phyloP scores from a whole-genome alignment of 1,140 invertebrate genomes.

The Eciton burchellii region DNA sequence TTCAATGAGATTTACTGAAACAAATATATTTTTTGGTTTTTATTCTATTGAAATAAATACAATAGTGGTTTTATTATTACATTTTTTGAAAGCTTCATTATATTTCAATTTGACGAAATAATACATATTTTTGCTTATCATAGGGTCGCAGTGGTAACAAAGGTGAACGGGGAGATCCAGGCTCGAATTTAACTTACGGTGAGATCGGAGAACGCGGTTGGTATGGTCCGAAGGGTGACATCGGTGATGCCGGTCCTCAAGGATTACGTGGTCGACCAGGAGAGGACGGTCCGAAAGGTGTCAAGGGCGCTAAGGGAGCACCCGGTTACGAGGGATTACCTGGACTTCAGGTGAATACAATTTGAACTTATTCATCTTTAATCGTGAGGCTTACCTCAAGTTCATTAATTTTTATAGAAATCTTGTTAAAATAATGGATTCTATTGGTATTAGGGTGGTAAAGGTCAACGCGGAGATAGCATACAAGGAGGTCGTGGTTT shows the following conservation, averaged over 20 bases:
- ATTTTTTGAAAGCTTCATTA: not conserved
- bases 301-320: constrained; percentile 86
- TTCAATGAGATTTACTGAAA: not conserved
- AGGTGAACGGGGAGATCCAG: constrained; percentile 85
- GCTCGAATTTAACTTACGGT: constrained; percentile 80
- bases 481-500: constrained; percentile 82
- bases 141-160: constrained; percentile 80
- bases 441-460: constrained; percentile 75
- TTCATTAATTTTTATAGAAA: constrained; percentile 16
- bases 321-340: constrained; percentile 78
- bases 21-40: not conserved
- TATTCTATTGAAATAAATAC: not conserved
- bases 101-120: not conserved
- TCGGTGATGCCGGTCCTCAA: constrained; percentile 78
- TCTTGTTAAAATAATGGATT: constrained; percentile 22
- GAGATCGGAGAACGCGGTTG: constrained; percentile 81
- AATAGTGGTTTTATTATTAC: constrained; percentile 12
- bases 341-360: constrained; percentile 77
- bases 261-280: constrained; percentile 85
- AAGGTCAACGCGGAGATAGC: constrained; percentile 82
- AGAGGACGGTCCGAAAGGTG: constrained; percentile 84
- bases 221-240: constrained; percentile 79
- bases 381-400: not conserved
- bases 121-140: not conserved
- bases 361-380: constrained; percentile 1